phyloP scores from a whole-genome alignment of 2,113 vertebrate genomes.

The Eonycteris spelaea region DNA sequence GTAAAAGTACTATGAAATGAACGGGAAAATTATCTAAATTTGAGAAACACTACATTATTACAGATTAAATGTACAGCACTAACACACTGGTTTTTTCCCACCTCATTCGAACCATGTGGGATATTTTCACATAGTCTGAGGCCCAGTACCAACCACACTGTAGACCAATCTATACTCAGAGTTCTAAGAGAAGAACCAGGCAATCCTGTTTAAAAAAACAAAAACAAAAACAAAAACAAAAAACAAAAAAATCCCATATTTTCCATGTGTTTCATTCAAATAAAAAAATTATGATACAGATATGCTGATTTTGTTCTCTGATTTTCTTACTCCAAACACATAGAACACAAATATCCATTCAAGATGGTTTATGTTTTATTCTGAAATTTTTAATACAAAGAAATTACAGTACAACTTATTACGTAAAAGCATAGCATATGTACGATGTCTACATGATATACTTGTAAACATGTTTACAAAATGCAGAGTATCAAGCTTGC shows the following conservation, averaged over 20 bases:
- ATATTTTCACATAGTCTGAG: not conserved
- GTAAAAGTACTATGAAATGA: not conserved
- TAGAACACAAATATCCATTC: not conserved
- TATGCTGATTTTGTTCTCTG: not conserved
- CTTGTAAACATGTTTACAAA: not conserved
- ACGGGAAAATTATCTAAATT: not conserved
- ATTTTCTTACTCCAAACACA: not conserved
- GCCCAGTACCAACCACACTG: rapidly evolving
- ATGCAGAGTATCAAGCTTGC: not conserved
- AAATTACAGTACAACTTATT: not conserved
- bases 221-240: no score
- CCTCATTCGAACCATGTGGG: no score
- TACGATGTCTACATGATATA: rapidly evolving
- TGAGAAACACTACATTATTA: not conserved
- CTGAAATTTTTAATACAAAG: not conserved
- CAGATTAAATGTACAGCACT: rapidly evolving
- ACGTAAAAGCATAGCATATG: rapidly evolving
- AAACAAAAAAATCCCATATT: no score
- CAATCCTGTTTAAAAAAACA: not conserved
- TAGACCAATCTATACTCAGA: not conserved
- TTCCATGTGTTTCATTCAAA: not conserved
- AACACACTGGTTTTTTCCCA: not conserved
- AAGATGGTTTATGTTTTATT: not conserved
- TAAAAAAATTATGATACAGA: not conserved
- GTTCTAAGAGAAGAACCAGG: not conserved